These are phyloP conservation scores for Prorops nasuta DNA, from an alignment of 1,140 invertebrate genomes.

Conservation along the genomic window DNA sequence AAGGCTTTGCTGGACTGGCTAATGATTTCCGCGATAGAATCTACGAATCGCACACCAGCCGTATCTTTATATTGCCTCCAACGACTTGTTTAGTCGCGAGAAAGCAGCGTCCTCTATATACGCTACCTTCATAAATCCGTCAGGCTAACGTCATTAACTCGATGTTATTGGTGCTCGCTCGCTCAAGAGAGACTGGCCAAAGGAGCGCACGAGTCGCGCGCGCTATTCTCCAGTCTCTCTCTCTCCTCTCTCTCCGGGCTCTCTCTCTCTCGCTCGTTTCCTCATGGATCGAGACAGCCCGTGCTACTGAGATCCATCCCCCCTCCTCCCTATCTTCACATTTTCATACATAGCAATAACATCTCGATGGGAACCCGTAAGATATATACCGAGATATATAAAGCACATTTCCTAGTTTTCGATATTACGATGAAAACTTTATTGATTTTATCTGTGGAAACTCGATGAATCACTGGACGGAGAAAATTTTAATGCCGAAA, in stretches of 20 bases:
- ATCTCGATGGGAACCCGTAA: too few species aligned
- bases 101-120: conserved; percentile 6
- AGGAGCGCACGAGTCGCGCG: conserved; percentile 18
- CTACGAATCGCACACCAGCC: conserved; percentile 25
- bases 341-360: too few species aligned
- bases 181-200: conserved; percentile 27
- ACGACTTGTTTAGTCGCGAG: conserved; percentile 28
- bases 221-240: conserved; percentile 28
- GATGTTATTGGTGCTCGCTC: conserved; percentile 33
- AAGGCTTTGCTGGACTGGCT: conserved; percentile 23
- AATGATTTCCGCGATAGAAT: conserved; percentile 35
- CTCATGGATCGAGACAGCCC: conserved; percentile 32
- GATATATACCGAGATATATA: too few species aligned
- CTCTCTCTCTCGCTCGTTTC: too few species aligned
- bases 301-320: too few species aligned
- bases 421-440: too few species aligned
- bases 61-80: conserved; percentile 33
- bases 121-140: conserved; percentile 37
- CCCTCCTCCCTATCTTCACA: too few species aligned
- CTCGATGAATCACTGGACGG: too few species aligned
- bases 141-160: conserved; percentile 41
- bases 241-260: too few species aligned
- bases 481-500: too few species aligned
- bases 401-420: too few species aligned
- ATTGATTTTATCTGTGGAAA: too few species aligned